Percentiles rank a stretch among this genome's conserved stretches.
Evolutionary conservation across 1,140 invertebrate species (phyloP).

Genomic region (Eumeta japonica): DNA sequence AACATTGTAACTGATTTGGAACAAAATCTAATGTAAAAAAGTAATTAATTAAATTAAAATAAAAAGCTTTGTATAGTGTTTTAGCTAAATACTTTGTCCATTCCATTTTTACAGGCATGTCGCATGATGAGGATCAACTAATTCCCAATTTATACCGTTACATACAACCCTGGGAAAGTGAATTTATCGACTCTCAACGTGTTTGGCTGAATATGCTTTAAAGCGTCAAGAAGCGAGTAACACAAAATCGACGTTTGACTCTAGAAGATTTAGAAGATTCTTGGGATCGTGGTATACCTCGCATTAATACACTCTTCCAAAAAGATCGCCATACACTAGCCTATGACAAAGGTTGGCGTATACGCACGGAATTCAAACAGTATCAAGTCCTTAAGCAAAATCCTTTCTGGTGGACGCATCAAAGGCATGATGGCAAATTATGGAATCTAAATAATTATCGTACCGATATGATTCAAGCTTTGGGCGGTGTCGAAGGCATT

Average conservation of each 20-base stretch:
- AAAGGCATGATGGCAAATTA: constrained; percentile 95
- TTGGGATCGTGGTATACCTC: constrained; percentile 98
- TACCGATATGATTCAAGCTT: constrained; percentile 99
- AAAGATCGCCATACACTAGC: constrained; percentile 98
- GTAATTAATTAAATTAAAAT: no score
- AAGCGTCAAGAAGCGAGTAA: constrained; percentile 98
- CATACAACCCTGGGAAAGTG: constrained; percentile 99
- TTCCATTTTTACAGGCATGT: no score
- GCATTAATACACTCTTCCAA: constrained; percentile 99
- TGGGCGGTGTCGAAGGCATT: constrained; percentile 99
- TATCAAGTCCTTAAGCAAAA: constrained; percentile 99
- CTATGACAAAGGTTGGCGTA: constrained; percentile 99
- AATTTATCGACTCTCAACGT: constrained; percentile 98
- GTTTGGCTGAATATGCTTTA: constrained; percentile 99
- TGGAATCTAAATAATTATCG: constrained; percentile 99
- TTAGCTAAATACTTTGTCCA: no score
- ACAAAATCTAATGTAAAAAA: no score
- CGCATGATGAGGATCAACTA: constrained; percentile 98
- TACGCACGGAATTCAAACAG: constrained; percentile 98
- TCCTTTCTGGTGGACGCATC: constrained; percentile 99
- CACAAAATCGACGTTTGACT: constrained; percentile 95
- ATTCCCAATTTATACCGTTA: constrained; percentile 99
- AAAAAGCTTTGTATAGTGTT: no score
- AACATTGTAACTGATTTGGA: no score
- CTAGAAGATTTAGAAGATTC: constrained; percentile 99